Base-by-base conservation (phyloP, 2,797 vertebrate genomes). In the Sebastes matsubarae region DNA sequence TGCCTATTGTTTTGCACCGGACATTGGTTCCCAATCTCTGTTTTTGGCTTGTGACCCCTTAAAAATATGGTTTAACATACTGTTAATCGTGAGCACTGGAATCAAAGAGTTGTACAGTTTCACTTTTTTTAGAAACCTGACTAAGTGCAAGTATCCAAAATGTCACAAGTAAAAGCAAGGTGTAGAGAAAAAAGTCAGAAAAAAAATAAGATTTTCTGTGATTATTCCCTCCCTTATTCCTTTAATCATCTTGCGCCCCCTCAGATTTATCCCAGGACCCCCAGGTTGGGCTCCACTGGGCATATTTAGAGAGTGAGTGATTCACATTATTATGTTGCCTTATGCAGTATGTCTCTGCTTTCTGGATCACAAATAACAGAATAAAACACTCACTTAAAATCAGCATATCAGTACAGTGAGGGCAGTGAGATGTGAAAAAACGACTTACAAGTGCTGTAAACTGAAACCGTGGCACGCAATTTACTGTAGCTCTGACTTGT, bases 371-470 rank as follows among this genome's bases (percentile, higher is more conserved):
- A 69, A 42, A 69, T 55, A 54, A 73, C 6, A 61, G 58, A 72
- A 36, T 13, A 9, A 68, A 75, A 73, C 27, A 42, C 29, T 73
- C 8, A 59, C 25, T 70, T 70, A 29, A 74, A 52, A 82, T 69
- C 67, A 57, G 25, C 54, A 6, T 13, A 68, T 77, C 34, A 32
- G 70, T 42, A 25, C 29, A 58, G 55, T 36, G 32, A 68, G 38
- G 29, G 65, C 46, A 78, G 36, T 29, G 54, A 70, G 52, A 32
- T 59, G 59, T 68, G 50, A 67, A 30, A 74, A 30, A 74, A 57
- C 2, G 1, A 69, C 65, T 73, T 38, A 27, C 36, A 29, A n/a
- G 10, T 68, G 29, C 50, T 50, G 24, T 42, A 70, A 77, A 68
- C 42, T 50, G 10, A 60, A 61, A 75, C 16, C 1, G 6, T 6